These are phyloP conservation scores for Lepidothrix coronata DNA, from an alignment of 2,113 vertebrate species.

Conservation along the genomic window DNA sequence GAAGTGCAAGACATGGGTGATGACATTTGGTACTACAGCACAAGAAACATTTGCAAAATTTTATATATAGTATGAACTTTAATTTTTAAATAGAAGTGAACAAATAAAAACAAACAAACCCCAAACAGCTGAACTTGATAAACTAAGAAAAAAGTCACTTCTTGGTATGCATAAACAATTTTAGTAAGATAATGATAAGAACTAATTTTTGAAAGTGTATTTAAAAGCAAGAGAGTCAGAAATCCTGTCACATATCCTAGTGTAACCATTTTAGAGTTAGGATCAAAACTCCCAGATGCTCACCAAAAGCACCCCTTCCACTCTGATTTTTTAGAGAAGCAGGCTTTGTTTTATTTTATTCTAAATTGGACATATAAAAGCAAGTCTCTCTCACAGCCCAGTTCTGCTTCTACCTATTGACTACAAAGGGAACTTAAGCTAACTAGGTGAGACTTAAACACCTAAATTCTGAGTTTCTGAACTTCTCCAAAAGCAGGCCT, in stretches of 20 bases:
- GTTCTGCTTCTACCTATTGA: not conserved
- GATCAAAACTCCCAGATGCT: not conserved
- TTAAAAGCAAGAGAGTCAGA: not conserved
- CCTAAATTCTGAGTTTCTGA: not conserved
- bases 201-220: not conserved
- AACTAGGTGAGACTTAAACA: not conserved
- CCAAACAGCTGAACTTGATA: not conserved
- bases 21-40: not conserved
- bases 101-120: not conserved
- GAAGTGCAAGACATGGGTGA: not conserved
- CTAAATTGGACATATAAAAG: not conserved
- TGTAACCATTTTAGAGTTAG: not conserved
- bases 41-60: not conserved
- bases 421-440: not conserved
- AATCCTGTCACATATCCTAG: not conserved
- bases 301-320: not conserved
- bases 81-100: not conserved
- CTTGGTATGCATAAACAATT: not conserved
- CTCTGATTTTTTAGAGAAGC: not conserved
- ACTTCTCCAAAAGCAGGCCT: not conserved
- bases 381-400: not conserved
- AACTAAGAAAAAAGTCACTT: not conserved
- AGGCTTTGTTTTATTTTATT: not conserved
- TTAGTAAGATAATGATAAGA: not conserved
- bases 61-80: not conserved